Evolutionary conservation across 53 echinoderm and acorn worm genomes (phyloP).

Genomic region (Actinopyga echinites): DNA sequence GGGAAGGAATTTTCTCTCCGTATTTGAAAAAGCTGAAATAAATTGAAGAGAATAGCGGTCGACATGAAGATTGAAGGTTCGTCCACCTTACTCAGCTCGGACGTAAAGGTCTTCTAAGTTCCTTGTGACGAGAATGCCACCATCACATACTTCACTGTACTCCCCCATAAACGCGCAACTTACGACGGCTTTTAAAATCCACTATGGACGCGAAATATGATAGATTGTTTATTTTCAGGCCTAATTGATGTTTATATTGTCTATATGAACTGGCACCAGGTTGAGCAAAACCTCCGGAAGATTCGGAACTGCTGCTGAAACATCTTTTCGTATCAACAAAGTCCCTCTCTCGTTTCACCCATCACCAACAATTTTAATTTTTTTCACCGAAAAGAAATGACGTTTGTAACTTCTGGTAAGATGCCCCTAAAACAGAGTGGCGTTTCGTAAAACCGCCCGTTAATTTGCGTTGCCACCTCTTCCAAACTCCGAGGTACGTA

Average conservation of each 20-base stretch:
- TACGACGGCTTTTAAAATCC: constrained; percentile 49
- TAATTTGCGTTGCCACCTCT: constrained; percentile 23
- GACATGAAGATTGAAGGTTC: no score
- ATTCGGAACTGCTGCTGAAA: constrained; percentile 28
- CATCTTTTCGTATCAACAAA: constrained; percentile 49
- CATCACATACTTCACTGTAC: constrained; percentile 19
- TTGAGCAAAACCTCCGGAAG: constrained; percentile 6
- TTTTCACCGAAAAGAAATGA: constrained; percentile 13
- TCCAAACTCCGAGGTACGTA: neutral
- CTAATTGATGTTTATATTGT: constrained; percentile 49
- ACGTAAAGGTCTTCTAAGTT: no score
- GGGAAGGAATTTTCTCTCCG: no score
- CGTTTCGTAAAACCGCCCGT: constrained; percentile 45
- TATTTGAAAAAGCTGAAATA: no score
- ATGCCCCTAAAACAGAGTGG: constrained; percentile 32
- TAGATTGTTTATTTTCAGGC: constrained; percentile 41
- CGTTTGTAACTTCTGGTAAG: neutral
- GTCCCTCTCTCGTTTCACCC: constrained; percentile 29
- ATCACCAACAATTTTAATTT: constrained; percentile 27
- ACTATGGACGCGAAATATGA: constrained; percentile 44
- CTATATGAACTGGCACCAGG: constrained; percentile 43
- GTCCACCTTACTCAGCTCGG: no score
- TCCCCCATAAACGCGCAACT: constrained; percentile 21
- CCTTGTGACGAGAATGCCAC: neutral
- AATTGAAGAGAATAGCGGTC: no score